Percentiles rank a stretch among this genome's conserved stretches.
Evolutionary conservation across 2,113 vertebrate species (phyloP).

Genomic region (Phoenicopterus ruber): DNA sequence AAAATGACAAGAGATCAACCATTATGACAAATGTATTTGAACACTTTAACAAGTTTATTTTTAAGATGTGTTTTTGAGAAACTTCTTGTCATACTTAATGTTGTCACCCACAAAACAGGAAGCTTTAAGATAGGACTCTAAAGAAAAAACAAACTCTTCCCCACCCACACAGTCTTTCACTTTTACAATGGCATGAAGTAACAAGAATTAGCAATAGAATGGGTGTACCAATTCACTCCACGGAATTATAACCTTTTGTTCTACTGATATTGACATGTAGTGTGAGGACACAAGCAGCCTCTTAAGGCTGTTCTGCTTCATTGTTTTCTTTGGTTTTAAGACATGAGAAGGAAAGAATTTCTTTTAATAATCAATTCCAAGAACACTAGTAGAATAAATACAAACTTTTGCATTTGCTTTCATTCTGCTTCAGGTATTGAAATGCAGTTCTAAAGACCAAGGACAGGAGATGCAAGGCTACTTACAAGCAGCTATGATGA

Average conservation of each 20-base stretch:
- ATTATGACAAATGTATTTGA: background rate
- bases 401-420: background rate
- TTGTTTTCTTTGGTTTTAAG: background rate
- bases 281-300: background rate
- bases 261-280: background rate
- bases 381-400: background rate
- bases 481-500: background rate
- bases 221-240: background rate
- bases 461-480: background rate
- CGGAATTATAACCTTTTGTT: background rate
- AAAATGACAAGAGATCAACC: background rate
- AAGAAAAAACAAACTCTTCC: background rate
- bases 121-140: background rate
- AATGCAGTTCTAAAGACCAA: background rate
- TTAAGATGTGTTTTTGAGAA: background rate
- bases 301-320: background rate
- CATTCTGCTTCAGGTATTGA: background rate
- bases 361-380: background rate
- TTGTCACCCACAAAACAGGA: constrained; percentile 22
- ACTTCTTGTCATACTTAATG: background rate
- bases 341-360: background rate
- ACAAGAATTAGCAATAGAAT: background rate
- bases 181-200: background rate
- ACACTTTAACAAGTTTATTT: background rate
- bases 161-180: background rate